Percentiles rank a stretch among this genome's conserved stretches.
These are phyloP conservation scores for Zaprionus inermis DNA, from an alignment of 1,140 invertebrate species.

Conservation along the genomic window DNA sequence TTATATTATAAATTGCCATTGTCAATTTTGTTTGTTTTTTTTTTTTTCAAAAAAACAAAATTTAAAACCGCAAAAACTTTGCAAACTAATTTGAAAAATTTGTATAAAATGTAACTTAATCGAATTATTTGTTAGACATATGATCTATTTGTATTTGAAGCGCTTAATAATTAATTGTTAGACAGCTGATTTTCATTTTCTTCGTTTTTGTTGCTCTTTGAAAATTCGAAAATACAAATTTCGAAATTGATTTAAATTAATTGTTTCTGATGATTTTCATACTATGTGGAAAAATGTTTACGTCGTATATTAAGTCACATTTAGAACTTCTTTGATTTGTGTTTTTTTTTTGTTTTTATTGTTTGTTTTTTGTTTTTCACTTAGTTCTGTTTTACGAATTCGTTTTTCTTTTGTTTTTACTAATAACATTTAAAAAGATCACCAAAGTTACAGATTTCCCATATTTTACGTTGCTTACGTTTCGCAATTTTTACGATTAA, in stretches of 20 bases:
- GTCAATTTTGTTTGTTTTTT: constrained; percentile 30
- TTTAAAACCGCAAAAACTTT: constrained; percentile 60
- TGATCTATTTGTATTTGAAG: constrained; percentile 61
- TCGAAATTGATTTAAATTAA: constrained; percentile 55
- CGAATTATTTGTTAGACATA: constrained; percentile 63
- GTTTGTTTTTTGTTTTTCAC: constrained; percentile 55
- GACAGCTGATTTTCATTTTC: constrained; percentile 55
- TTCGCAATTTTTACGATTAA: constrained; percentile 51
- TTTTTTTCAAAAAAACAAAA: constrained; percentile 24
- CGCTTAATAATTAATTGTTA: constrained; percentile 71
- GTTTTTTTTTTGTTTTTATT: constrained; percentile 48
- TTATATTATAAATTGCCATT: constrained; percentile 32
- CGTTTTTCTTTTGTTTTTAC: constrained; percentile 35
- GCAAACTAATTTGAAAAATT: constrained; percentile 69
- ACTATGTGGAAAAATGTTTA: constrained; percentile 65
- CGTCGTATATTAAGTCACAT: constrained; percentile 80
- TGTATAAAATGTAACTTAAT: constrained; percentile 77
- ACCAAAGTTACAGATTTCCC: constrained; percentile 82
- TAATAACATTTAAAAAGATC: constrained; percentile 83
- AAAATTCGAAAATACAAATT: constrained; percentile 33
- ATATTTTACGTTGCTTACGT: constrained; percentile 77
- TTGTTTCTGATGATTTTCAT: constrained; percentile 31
- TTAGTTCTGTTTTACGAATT: constrained; percentile 20
- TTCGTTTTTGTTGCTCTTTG: constrained; percentile 8
- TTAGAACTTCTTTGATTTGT: constrained; percentile 80